Base-by-base conservation (phyloP, 2,113 vertebrate species). In the Epinephelus moara region DNA sequence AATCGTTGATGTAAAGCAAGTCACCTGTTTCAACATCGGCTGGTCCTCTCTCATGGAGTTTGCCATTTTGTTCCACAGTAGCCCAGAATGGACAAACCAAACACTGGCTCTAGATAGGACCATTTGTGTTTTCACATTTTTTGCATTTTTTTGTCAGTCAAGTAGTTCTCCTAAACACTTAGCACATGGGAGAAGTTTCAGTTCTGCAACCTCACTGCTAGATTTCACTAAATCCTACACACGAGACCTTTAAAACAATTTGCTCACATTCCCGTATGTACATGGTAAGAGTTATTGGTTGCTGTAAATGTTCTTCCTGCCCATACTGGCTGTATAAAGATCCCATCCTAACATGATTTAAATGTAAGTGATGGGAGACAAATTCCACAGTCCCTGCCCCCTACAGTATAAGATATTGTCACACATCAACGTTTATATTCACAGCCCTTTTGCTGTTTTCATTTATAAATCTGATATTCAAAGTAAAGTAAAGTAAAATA, bases 381-480 rank as follows among this genome's bases (percentile, higher is more conserved):
- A 23, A 66, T 45, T 23, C 40, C 40, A 23, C 61, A 62, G 2
- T 30, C 25, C 25, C 15, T 49, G 12, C 17, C 3, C 27, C 17
- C 61, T 21, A 37, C 33, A 37, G 12, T 30, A 11, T 70, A 21
- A 70, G 6, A 11, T n/a, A 6, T 27, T 52, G 21, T 70, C 37
- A 56, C 7, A 56, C 25, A 61, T 70, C 53, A 49, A 27, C 6
- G 11, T 50, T n/a, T 17, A 33, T 59, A 82, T 70, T 74, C 70
- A 18, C 25, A 60, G 33, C 17, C 19, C 69, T 53, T 42, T 25
- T 55, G 25, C 47, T 1, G 15, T 50, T 67, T 80, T 72, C 11
- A 66, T 25, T 50, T 42, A 47, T 37, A 47, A 47, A 75, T 60
- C 37, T 62, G 13, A 23, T 21, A 62, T 19, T 50, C 33, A 62